phyloP scores from a whole-genome alignment of 2,888 invertebrate genomes.

The Cyrtodaria siliqua region DNA sequence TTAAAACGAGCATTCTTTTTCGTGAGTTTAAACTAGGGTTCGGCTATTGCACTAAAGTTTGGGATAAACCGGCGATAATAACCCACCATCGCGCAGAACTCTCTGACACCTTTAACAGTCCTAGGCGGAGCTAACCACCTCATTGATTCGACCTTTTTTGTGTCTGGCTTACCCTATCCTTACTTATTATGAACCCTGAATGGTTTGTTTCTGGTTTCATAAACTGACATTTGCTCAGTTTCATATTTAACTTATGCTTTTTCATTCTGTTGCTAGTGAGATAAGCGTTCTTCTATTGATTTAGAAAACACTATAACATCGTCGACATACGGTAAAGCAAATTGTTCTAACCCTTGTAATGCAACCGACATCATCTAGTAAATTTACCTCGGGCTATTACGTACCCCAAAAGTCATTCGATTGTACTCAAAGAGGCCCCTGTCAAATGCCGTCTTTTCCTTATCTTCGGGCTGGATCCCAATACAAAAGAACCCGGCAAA shows the following conservation, averaged over 20 bases:
- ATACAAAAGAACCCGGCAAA: conserved; percentile 4
- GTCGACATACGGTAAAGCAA: conserved; percentile 7
- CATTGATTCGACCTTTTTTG: conserved; percentile 35
- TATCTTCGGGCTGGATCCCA: background rate
- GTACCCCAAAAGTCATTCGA: background rate
- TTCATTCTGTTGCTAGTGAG: conserved; percentile 1
- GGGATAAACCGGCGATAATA: conserved; percentile 38
- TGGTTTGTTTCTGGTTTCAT: conserved; percentile 35
- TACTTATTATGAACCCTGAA: conserved; percentile 28
- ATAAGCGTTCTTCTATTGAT: conserved; percentile 6
- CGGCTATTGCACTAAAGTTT: background rate
- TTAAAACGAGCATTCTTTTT: too few relatives aligned
- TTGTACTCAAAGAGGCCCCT: conserved; percentile 2
- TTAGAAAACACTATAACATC: conserved; percentile 6
- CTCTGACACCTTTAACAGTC: conserved; percentile 29
- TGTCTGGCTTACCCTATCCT: conserved; percentile 40
- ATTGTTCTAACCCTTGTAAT: conserved; percentile 10
- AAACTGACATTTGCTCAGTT: conserved; percentile 38
- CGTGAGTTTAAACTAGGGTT: conserved; percentile 1
- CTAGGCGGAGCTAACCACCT: conserved; percentile 16
- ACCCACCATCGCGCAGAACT: conserved; percentile 42
- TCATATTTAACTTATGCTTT: conserved; percentile 1
- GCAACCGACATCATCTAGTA: conserved; percentile 6
- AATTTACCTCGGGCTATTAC: background rate
- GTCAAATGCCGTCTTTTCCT: conserved; percentile 10